A percentile compares a stretch with the other conserved stretches of the same genome.
Conservation (phyloP, 2,888 invertebrate species). For the Encarsia formosa region DNA sequence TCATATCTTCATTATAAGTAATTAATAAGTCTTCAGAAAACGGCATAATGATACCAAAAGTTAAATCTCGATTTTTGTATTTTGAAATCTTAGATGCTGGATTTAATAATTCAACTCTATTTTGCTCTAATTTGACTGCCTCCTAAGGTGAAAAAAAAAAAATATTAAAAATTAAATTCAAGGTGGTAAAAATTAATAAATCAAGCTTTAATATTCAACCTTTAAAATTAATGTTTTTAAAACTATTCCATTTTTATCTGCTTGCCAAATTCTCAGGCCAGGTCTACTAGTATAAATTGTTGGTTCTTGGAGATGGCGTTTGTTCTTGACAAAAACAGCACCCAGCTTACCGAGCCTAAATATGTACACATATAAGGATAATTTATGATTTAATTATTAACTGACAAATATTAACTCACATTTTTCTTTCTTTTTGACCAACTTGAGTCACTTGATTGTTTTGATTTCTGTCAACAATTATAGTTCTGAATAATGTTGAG, state of each 20-base stretch:
- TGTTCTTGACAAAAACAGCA: slow-evolving; percentile 56
- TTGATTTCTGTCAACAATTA: slow-evolving; percentile 66
- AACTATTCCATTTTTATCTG: slow-evolving; percentile 73
- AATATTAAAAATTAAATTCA: background rate
- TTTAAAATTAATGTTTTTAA: slow-evolving; percentile 80
- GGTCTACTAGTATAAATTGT: slow-evolving; percentile 75
- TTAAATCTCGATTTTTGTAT: slow-evolving; percentile 54
- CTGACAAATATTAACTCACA: slow-evolving; percentile 54
- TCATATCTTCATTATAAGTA: slow-evolving; percentile 65
- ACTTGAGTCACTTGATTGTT: slow-evolving; percentile 72
- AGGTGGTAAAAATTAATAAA: background rate
- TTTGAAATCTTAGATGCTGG: slow-evolving; percentile 55
- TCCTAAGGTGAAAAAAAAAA: slow-evolving; percentile 38
- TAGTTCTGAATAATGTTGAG: slow-evolving; percentile 77
- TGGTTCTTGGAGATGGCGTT: slow-evolving; percentile 56
- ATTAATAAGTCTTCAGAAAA: slow-evolving; percentile 72
- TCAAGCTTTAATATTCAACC: slow-evolving; percentile 48
- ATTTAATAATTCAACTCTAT: slow-evolving; percentile 69
- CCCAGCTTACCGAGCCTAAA: slow-evolving; percentile 65
- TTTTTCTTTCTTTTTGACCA: slow-evolving; percentile 82
- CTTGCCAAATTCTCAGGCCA: slow-evolving; percentile 80
- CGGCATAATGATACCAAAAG: slow-evolving; percentile 63
- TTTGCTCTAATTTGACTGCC: slow-evolving; percentile 45
- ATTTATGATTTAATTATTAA: background rate
- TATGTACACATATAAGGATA: slow-evolving; percentile 24